Percentiles rank a stretch among this genome's conserved stretches.
phyloP scores from a whole-genome alignment of 2,113 vertebrate species.

The Leptocoma aspasia region DNA sequence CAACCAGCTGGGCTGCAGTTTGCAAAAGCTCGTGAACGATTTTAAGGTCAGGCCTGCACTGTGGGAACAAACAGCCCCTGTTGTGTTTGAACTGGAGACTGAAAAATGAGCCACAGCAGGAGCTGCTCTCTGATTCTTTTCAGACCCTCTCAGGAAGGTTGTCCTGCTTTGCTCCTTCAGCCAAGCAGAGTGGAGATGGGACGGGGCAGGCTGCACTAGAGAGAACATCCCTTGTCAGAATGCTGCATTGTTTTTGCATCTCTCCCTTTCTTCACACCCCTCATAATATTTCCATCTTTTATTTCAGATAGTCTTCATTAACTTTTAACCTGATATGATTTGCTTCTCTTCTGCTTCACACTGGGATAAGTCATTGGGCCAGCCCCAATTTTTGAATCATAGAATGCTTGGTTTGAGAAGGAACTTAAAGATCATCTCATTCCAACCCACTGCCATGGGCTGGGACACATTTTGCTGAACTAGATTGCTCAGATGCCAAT shows the following conservation, averaged over 20 bases:
- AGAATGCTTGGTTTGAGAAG: neutral
- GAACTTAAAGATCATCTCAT: neutral
- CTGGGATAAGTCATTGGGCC: neutral
- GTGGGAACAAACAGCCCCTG: conserved; percentile 29
- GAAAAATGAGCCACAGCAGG: neutral
- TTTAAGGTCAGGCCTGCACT: conserved; percentile 42
- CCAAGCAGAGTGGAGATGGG: neutral
- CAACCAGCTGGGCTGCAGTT: conserved; percentile 13
- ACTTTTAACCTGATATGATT: neutral
- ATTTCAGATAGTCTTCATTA: neutral
- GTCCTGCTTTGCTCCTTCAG: neutral
- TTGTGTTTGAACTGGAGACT: neutral
- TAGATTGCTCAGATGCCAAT: neutral
- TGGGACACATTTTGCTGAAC: neutral
- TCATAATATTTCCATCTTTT: neutral
- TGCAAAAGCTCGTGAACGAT: neutral
- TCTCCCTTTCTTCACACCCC: neutral
- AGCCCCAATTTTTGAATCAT: neutral
- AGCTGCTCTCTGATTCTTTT: neutral
- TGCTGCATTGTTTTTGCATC: neutral
- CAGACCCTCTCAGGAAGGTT: neutral
- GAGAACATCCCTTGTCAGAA: neutral
- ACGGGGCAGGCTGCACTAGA: neutral
- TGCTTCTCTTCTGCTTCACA: neutral
- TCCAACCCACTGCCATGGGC: neutral